Conservation (phyloP, 2,113 vertebrate species). For the Panthera uncia region DNA sequence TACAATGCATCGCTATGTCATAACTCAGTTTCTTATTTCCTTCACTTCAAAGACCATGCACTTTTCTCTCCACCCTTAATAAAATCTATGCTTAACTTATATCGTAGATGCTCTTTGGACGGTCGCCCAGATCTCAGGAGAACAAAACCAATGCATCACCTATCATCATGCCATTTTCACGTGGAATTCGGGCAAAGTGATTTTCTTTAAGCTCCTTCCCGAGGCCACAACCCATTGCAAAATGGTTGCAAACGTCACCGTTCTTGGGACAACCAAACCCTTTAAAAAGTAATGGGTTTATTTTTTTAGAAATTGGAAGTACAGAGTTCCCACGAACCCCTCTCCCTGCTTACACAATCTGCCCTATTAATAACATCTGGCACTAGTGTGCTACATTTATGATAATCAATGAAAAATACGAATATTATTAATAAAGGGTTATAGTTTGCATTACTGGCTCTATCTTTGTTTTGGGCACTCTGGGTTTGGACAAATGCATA, state of each 20-base stretch:
- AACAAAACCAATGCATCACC: background rate
- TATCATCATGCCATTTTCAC: too few relatives aligned
- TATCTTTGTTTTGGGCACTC: background rate
- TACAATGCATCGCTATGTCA: background rate
- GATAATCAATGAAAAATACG: rapidly evolving
- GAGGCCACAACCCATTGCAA: background rate
- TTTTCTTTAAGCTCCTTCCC: background rate
- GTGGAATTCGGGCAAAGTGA: background rate
- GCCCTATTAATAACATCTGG: background rate
- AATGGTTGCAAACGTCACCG: background rate
- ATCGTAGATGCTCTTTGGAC: background rate
- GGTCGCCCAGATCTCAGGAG: background rate
- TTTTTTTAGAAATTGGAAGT: background rate
- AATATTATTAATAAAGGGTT: background rate
- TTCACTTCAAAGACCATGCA: background rate
- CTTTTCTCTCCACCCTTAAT: background rate
- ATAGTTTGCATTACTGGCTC: background rate
- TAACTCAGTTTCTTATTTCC: background rate
- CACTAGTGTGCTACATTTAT: too few relatives aligned
- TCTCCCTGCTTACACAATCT: background rate
- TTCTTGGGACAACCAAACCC: background rate
- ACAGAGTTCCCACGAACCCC: background rate
- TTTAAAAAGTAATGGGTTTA: background rate
- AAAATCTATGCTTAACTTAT: background rate
- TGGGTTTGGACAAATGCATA: background rate